A percentile compares a stretch with the other conserved stretches of the same genome.
phyloP scores from a whole-genome alignment of 2,797 vertebrate genomes.

The Rhincodon typus region DNA sequence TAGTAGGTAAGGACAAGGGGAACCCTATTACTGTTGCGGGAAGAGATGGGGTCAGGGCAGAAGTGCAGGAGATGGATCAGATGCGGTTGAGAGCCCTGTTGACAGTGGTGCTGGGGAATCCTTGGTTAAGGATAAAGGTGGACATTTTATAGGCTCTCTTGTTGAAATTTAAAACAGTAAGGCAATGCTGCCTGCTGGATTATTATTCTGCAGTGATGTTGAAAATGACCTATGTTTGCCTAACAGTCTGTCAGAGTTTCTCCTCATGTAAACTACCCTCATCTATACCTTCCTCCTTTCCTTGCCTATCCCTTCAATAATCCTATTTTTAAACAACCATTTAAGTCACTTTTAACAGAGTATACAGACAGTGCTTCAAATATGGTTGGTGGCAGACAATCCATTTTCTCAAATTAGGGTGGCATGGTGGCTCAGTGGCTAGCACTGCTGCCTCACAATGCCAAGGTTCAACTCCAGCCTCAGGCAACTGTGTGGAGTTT shows the following conservation, averaged over 20 bases:
- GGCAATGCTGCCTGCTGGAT: not conserved
- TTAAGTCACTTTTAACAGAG: not conserved
- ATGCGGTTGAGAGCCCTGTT: no score
- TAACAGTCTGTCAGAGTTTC: not conserved
- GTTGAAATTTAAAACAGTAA: not conserved
- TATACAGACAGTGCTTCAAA: not conserved
- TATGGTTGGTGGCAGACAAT: not conserved
- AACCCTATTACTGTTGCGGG: no score
- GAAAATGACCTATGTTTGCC: not conserved
- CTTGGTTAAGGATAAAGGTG: no score
- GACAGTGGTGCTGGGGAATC: no score
- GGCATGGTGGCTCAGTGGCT: no score
- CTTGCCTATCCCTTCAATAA: not conserved
- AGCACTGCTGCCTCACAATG: no score
- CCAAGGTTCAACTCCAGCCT: no score
- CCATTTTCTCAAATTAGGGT: not conserved
- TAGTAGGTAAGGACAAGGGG: no score
- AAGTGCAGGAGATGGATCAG: no score
- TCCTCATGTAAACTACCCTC: not conserved
- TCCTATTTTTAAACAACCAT: not conserved
- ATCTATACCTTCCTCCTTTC: not conserved
- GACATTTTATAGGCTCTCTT: no score
- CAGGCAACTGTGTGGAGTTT: no score
- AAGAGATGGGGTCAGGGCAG: no score
- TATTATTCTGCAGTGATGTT: not conserved